These are phyloP conservation scores for Ictalurus punctatus DNA, from an alignment of 2,113 vertebrate genomes.

Conservation along the genomic window DNA sequence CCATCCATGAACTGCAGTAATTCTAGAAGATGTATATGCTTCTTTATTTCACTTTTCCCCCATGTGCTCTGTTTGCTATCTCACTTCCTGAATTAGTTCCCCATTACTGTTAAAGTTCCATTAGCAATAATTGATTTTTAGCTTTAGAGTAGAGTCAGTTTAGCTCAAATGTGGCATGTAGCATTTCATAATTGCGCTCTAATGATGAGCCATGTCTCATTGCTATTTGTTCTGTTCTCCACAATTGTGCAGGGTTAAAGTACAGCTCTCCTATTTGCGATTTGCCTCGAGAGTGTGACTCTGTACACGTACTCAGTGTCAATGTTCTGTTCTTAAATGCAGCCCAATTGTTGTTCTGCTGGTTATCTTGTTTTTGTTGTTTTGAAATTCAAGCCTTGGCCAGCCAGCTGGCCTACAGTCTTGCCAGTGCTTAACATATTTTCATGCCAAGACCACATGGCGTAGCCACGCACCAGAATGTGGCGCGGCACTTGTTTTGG, in stretches of 20 bases:
- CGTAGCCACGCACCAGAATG: constrained; percentile 48
- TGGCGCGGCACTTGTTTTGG: constrained; percentile 53
- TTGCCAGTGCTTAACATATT: constrained; percentile 57
- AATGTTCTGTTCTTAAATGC: constrained; percentile 40
- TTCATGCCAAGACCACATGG: constrained; percentile 58
- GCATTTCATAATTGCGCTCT: not conserved
- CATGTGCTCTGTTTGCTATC: constrained; percentile 1
- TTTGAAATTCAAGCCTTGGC: constrained; percentile 51
- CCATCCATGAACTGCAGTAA: not conserved
- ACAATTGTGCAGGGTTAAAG: not conserved
- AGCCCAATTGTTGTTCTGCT: constrained; percentile 47
- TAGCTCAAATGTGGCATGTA: constrained; percentile 35
- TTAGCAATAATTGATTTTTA: constrained; percentile 28
- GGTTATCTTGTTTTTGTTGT: constrained; percentile 58
- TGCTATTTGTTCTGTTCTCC: constrained; percentile 22
- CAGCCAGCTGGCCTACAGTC: constrained; percentile 50
- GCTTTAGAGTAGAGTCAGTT: not conserved
- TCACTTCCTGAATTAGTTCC: constrained; percentile 24
- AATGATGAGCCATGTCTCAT: constrained; percentile 21
- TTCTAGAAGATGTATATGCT: not conserved
- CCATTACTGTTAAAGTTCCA: constrained; percentile 8
- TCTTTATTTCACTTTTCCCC: not conserved
- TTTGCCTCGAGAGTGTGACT: constrained; percentile 8
- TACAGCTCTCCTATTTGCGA: not conserved
- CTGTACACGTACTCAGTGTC: constrained; percentile 14